Evolutionary conservation across 2,797 vertebrate species (phyloP).

Genomic region (Sebastes variabilis): DNA sequence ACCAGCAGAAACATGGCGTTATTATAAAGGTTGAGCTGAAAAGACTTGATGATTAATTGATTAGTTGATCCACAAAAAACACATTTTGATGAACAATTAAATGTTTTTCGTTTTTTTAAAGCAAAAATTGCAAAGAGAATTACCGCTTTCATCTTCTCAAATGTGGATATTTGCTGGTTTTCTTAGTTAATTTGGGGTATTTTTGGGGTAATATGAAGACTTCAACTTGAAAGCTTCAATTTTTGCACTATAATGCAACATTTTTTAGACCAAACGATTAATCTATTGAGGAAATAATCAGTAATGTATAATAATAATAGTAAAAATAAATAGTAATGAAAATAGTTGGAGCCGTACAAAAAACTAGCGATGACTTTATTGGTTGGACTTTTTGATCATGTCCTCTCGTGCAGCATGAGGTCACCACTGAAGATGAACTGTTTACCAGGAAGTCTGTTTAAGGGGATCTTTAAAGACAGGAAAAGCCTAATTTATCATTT

Average conservation of each 20-base stretch:
- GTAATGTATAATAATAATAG: too few species aligned
- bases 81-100: too few species aligned
- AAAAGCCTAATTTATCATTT: not conserved
- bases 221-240: too few species aligned
- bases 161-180: too few species aligned
- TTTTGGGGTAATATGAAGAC: too few species aligned
- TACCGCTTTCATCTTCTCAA: too few species aligned
- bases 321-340: not conserved
- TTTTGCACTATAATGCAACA: not conserved
- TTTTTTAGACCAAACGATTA: not conserved
- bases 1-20: not conserved
- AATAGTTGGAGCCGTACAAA: not conserved
- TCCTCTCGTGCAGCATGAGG: not conserved
- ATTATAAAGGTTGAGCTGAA: not conserved
- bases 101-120: too few species aligned
- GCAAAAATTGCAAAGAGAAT: too few species aligned
- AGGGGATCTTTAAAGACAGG: not conserved
- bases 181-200: too few species aligned
- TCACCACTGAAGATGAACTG: not conserved
- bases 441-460: constrained; percentile 4
- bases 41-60: not conserved
- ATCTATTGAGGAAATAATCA: not conserved
- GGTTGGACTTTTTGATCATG: not conserved
- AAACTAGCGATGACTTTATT: not conserved
- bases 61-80: too few species aligned